Evolutionary conservation across 2,888 invertebrate genomes (phyloP).

Genomic region (Pegoplata infirma): DNA sequence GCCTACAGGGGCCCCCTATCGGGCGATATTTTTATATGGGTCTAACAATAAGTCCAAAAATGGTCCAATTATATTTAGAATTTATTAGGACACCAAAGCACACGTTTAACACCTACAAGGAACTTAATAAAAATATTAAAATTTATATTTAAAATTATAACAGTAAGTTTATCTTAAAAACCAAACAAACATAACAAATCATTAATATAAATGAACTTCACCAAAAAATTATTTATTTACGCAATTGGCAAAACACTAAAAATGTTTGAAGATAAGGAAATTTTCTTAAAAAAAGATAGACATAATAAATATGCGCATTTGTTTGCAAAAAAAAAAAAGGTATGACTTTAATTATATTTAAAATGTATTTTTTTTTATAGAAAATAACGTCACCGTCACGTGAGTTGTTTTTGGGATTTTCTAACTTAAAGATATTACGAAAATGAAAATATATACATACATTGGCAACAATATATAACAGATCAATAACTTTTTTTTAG

Average conservation of each 20-base stretch:
- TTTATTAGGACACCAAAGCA: too few relatives aligned
- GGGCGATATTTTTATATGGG: too few relatives aligned
- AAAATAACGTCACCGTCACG: constrained; percentile 20
- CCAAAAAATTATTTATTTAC: background rate
- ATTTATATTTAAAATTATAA: too few relatives aligned
- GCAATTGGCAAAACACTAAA: background rate
- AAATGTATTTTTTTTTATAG: constrained; percentile 7
- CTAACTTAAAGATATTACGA: background rate
- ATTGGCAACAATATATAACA: too few relatives aligned
- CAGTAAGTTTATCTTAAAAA: too few relatives aligned
- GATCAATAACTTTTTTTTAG: background rate
- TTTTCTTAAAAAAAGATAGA: background rate
- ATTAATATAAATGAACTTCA: background rate
- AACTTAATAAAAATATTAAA: too few relatives aligned
- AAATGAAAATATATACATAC: background rate
- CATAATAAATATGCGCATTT: constrained; percentile 16
- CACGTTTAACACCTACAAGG: too few relatives aligned
- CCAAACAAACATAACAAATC: constrained; percentile 2
- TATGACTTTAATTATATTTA: background rate
- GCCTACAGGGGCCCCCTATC: too few relatives aligned
- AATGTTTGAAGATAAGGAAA: constrained; percentile 4
- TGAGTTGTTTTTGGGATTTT: background rate
- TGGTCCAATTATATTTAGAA: too few relatives aligned
- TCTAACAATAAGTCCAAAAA: too few relatives aligned
- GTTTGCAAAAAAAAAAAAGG: background rate